Evolutionary conservation across 2,113 vertebrate genomes (phyloP).

Genomic region (Mormyrus iriodes): DNA sequence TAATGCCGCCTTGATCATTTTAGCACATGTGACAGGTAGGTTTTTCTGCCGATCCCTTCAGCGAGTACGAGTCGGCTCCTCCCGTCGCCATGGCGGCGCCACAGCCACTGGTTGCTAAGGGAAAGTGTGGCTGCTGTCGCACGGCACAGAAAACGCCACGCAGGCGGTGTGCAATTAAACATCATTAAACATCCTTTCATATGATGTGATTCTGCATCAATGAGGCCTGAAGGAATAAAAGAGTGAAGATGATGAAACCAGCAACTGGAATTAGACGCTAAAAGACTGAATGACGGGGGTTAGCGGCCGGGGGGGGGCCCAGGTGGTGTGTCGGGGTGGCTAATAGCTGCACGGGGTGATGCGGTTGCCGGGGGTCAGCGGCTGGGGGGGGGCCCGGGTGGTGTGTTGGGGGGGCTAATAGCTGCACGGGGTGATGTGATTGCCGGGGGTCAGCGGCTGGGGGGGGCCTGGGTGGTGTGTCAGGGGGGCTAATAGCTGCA

Average conservation of each 20-base stretch:
- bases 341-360: not conserved
- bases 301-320: not conserved
- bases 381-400: not conserved
- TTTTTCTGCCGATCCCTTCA: slow-evolving; percentile 23
- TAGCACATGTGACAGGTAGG: slow-evolving; percentile 52
- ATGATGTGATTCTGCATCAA: slow-evolving; percentile 34
- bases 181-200: slow-evolving; percentile 35
- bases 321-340: not conserved
- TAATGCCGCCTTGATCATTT: slow-evolving; percentile 53
- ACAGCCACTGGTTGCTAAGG: slow-evolving; percentile 32
- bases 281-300: not conserved
- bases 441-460: not conserved
- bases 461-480: too few species aligned
- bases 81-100: too few species aligned
- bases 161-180: slow-evolving; percentile 37
- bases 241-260: slow-evolving; percentile 24
- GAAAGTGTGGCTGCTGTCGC: slow-evolving; percentile 18
- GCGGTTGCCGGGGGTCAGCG: too few species aligned
- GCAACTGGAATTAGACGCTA: slow-evolving; percentile 21
- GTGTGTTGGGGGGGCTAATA: not conserved
- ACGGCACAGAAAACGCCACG: slow-evolving; percentile 5
- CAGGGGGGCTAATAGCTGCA: too few species aligned
- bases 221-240: slow-evolving; percentile 14
- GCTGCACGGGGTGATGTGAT: not conserved
- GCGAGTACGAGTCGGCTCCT: slow-evolving; percentile 5